Evolutionary conservation across 2,888 invertebrate genomes (phyloP).

Genomic region (Thysanoteuthis rhombus): DNA sequence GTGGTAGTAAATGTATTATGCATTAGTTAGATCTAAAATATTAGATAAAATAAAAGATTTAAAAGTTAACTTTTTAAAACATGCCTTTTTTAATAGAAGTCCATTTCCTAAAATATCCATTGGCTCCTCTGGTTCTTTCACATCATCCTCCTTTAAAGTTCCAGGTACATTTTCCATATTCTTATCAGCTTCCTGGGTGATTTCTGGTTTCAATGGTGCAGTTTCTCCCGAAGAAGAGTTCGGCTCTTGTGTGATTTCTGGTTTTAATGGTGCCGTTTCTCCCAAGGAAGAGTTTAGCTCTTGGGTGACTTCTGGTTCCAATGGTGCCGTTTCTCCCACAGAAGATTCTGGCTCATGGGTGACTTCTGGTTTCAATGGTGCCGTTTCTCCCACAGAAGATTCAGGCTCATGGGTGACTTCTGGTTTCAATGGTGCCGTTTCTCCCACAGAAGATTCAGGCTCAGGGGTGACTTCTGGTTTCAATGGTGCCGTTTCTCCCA

Average conservation of each 20-base stretch:
- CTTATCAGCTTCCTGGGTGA: neutral
- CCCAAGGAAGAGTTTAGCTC: no score
- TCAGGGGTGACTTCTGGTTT: neutral
- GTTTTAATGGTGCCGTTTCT: conserved; percentile 26
- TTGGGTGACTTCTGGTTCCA: neutral
- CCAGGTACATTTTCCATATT: conserved; percentile 31
- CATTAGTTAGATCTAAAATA: no score
- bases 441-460: conserved; percentile 25
- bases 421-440: conserved; percentile 21
- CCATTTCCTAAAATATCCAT: conserved; percentile 84
- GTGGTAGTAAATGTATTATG: no score
- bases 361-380: neutral
- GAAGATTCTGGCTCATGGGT: no score
- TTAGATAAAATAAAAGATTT: neutral
- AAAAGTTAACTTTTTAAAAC: neutral
- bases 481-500: conserved; percentile 28
- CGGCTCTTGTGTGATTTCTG: neutral
- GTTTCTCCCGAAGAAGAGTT: conserved; percentile 32
- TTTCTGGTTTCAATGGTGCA: conserved; percentile 12
- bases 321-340: conserved; percentile 30
- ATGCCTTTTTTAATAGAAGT: conserved; percentile 74
- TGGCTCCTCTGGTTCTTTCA: conserved; percentile 71
- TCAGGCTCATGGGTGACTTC: neutral
- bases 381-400: conserved; percentile 32
- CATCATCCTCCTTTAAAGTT: conserved; percentile 38